Conservation (phyloP, 2,888 invertebrate species). For the Diachrysia chrysitis region DNA sequence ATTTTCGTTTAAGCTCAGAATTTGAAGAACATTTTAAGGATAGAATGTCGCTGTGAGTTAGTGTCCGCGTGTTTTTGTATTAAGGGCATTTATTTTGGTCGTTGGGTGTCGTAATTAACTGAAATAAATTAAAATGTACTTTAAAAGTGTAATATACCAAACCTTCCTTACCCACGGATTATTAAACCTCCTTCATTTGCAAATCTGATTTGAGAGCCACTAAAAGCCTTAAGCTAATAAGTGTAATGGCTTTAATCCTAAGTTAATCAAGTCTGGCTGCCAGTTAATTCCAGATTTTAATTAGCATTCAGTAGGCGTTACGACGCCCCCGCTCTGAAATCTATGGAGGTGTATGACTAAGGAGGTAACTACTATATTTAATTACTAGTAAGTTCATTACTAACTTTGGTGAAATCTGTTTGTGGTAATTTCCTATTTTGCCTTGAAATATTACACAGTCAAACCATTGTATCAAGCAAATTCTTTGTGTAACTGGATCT, state of each 20-base stretch:
- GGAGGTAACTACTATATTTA: not conserved
- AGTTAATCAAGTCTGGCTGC: constrained; percentile 38
- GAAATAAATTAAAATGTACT: not conserved
- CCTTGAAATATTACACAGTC: not conserved
- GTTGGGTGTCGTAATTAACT: not conserved
- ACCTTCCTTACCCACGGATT: not conserved
- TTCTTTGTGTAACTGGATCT: no score
- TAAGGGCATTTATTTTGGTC: not conserved
- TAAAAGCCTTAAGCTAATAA: constrained; percentile 30
- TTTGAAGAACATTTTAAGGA: constrained; percentile 34
- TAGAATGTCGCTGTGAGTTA: constrained; percentile 8
- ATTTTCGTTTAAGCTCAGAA: constrained; percentile 26
- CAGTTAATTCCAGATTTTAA: constrained; percentile 37
- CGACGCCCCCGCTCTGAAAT: constrained; percentile 15
- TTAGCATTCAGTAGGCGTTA: constrained; percentile 39
- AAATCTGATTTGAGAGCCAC: constrained; percentile 17
- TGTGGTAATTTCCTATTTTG: not conserved
- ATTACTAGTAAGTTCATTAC: not conserved
- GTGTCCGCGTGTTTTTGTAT: constrained; percentile 11
- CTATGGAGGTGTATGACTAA: not conserved
- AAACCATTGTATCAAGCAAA: no score
- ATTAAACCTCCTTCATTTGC: not conserved
- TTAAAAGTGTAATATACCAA: not conserved
- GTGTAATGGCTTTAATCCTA: constrained; percentile 28
- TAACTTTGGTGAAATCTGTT: not conserved